A percentile compares a stretch with the other conserved stretches of the same genome.
phyloP scores from a whole-genome alignment of 2,888 invertebrate species.

The Deladenus siricidicola region DNA sequence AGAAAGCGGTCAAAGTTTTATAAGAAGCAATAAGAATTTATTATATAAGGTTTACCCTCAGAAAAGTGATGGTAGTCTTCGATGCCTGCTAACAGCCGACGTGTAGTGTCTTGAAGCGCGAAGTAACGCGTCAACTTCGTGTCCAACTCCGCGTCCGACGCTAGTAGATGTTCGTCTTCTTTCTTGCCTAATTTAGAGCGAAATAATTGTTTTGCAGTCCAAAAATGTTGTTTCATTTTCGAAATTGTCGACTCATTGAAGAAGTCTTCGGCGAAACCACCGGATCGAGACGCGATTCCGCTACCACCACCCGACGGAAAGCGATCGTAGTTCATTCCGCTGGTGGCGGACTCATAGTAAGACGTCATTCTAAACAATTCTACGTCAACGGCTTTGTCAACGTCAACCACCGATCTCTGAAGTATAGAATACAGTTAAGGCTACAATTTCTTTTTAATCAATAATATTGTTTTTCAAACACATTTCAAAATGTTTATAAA shows the following conservation, averaged over 20 bases:
- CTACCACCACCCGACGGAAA: slow-evolving; percentile 37
- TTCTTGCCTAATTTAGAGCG: slow-evolving; percentile 43
- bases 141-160: slow-evolving; percentile 91
- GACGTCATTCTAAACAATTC: slow-evolving; percentile 31
- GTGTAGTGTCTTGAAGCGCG: slow-evolving; percentile 56
- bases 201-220: slow-evolving; percentile 86
- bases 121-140: slow-evolving; percentile 72
- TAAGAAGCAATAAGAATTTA: neutral
- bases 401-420: too few species aligned
- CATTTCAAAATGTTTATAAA: too few species aligned
- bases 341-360: slow-evolving; percentile 31
- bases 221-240: slow-evolving; percentile 81
- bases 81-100: slow-evolving; percentile 55
- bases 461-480: too few species aligned
- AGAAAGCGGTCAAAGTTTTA: neutral
- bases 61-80: slow-evolving; percentile 40
- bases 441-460: too few species aligned
- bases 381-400: too few species aligned
- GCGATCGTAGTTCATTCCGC: slow-evolving; percentile 49
- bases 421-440: too few species aligned
- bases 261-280: slow-evolving; percentile 10
- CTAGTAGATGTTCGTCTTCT: slow-evolving; percentile 90
- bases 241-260: slow-evolving; percentile 38
- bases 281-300: slow-evolving; percentile 10
- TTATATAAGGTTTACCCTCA: neutral